Base-by-base conservation (phyloP, 2,888 invertebrate species). In the Rutpela maculata region DNA sequence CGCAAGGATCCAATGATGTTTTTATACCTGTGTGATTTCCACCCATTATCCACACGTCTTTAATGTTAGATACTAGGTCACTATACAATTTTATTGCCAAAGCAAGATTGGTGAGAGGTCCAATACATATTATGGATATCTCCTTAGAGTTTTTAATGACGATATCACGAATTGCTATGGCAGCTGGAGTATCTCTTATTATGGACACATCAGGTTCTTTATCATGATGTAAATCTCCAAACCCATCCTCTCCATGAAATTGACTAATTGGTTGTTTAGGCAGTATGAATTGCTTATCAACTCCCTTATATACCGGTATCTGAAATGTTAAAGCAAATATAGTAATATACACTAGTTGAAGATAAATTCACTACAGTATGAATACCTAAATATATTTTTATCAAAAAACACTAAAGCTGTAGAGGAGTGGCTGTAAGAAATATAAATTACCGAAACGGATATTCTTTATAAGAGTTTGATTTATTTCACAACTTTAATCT, bases 41-140 rank as follows among this genome's bases (percentile, higher is more conserved):
- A 10, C 96, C 97, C 92, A 96, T 96, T 4, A 96, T 91, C 86
- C 92, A 94, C 50, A 96, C 89, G 60, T 94, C 93, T 78, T 93
- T 93, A 0, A 96, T 88, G 79, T 93, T 91, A 19, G 90, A 85
- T 0, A 93, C 88, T 85, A 97, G 94, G 5, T 91, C 87, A 0
- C 94, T 92, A 83, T 94, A 95, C 84, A 95, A 87, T 84, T 93
- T 93, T 2, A 94, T 91, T 0, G 95, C 93, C 77, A 96, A 85
- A 0, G 96, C 97, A 62, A 96, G 90, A 85, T 97, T 97, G 0
- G 97, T 97, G 31, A 97, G 88, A 0, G 97, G 93, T 0, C 95
- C 97, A 26, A 96, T 87, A 55, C 94, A 92, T 9, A 95, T 90
- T 11, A 95, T 85, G 0, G 92, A 91, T 22, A 95, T 89, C 85